Base-by-base conservation (phyloP, 2,113 vertebrate species). In the Alethe castanea region DNA sequence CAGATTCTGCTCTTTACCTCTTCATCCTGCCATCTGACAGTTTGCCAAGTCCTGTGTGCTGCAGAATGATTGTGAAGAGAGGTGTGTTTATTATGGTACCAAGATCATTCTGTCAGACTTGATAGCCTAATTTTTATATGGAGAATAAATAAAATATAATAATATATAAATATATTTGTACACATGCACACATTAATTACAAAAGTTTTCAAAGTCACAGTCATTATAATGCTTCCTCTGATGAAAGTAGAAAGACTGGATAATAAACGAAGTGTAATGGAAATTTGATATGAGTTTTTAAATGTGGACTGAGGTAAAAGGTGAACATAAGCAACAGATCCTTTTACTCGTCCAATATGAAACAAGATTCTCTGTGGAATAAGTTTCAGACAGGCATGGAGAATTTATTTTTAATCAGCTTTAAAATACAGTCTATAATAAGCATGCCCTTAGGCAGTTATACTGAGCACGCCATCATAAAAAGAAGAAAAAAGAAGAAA, bases 351-450 rank as follows among this genome's bases (percentile, higher is more conserved):
- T 88, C 80, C 0, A 7, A 97, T 95, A 97, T 92, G 93, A 96
- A 97, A 96, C 56, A 90, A 95, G 82, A 93, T 81, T 96, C 97
- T 94, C 61, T 29, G 54, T 74, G 77, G 91, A 97, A 94, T 97
- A 97, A 54, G n/a, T 95, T 97, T 97, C 89, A 91, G 95, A 95
- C 92, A 96, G 95, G 74, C 86, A 97, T 88, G 81, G 78, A 97
- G 69, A 97, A 97, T 96, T 96, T 97, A 97, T 95, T 97, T 97
- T 97, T 97, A 97, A 97, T 97, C 92, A 96, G 96, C 84, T 97
- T 95, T 96, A 96, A 97, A 97, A 95, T 96, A 81, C 57, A 95
- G 92, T 76, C 96, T 91, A 89, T 96, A 96, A 96, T 97, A 96
- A 96, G 90, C 19, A 1, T 95, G 86, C 73, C 76, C 94, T 95